These are phyloP conservation scores for Carcina quercana DNA, from an alignment of 2,888 invertebrate genomes.

Conservation along the genomic window DNA sequence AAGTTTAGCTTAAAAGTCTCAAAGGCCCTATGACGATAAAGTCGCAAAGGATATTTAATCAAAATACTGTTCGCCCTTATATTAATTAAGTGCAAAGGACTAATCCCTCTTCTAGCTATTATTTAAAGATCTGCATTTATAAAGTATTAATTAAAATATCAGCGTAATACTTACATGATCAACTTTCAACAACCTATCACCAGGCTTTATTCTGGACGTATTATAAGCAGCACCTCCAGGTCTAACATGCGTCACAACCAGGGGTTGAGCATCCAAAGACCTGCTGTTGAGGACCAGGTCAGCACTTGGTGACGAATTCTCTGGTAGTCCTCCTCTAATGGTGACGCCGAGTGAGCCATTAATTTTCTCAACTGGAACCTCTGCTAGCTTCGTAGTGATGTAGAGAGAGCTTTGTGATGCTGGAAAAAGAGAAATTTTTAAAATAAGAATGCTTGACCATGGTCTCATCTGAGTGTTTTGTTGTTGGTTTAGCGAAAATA, in stretches of 20 bases:
- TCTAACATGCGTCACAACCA: conserved; percentile 92
- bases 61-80: no score
- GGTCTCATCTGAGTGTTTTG: no score
- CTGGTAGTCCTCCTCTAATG: conserved; percentile 83
- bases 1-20: no score
- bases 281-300: conserved; percentile 76
- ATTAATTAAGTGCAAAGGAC: no score
- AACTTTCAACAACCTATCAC: conserved; percentile 91
- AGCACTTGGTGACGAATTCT: conserved; percentile 71
- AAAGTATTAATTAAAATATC: no score
- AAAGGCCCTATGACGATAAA: neutral
- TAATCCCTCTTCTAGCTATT: no score
- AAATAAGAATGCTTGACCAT: no score
- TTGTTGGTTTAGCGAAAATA: no score
- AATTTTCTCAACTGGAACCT: conserved; percentile 86
- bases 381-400: conserved; percentile 84
- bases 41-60: no score
- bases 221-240: conserved; percentile 93
- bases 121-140: no score
- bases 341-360: conserved; percentile 92
- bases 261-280: conserved; percentile 77
- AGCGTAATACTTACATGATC: conserved; percentile 86
- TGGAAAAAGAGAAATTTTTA: conserved; percentile 21
- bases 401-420: conserved; percentile 83
- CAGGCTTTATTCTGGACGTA: conserved; percentile 91